Evolutionary conservation across 2,113 vertebrate genomes (phyloP).

Genomic region (Aythya baeri): DNA sequence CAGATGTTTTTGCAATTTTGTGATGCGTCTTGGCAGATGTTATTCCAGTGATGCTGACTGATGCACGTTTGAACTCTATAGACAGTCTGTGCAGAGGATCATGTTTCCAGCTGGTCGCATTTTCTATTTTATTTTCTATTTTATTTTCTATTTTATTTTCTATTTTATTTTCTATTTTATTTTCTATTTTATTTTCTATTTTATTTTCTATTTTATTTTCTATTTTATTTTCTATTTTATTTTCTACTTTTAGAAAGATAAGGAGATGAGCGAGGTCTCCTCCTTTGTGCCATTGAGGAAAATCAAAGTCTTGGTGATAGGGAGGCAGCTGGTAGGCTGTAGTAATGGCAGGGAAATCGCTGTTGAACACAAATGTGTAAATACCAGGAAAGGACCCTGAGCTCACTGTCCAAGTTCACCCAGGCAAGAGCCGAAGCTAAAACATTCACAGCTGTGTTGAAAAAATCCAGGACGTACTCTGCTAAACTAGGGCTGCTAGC

Average conservation of each 20-base stretch:
- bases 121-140: background rate
- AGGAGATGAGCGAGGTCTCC: background rate
- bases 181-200: background rate
- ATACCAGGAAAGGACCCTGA: background rate
- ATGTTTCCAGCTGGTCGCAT: background rate
- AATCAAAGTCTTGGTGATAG: background rate
- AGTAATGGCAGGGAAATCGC: background rate
- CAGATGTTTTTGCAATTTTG: background rate
- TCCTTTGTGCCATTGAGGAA: background rate
- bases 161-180: background rate
- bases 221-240: background rate
- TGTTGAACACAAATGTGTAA: rapidly evolving
- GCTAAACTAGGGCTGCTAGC: background rate
- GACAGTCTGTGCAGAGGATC: background rate
- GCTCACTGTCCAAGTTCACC: background rate
- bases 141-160: background rate
- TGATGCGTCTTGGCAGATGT: background rate
- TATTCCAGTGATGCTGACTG: background rate
- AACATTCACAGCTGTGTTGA: rapidly evolving
- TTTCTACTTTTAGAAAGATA: background rate
- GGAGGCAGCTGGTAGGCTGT: background rate
- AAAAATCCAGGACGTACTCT: background rate
- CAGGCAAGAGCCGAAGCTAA: background rate
- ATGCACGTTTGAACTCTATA: rapidly evolving
- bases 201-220: background rate